A percentile compares a stretch with the other conserved stretches of the same genome.
These are phyloP conservation scores for Pantelozetes paolii DNA, from an alignment of 2,888 invertebrate species.

Conservation along the genomic window DNA sequence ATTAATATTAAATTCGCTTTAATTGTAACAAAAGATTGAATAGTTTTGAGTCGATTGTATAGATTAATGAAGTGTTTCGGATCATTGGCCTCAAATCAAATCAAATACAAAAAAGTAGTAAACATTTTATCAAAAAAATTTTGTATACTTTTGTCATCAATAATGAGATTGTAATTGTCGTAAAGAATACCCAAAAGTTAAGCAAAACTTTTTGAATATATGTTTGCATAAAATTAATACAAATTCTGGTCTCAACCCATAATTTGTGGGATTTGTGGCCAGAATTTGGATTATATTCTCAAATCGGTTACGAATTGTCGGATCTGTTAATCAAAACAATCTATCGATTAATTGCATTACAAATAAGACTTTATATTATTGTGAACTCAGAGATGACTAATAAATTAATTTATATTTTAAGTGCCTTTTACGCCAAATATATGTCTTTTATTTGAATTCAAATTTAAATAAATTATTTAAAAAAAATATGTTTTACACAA, in stretches of 20 bases:
- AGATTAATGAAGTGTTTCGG: not conserved
- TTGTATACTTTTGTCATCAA: conserved; percentile 8
- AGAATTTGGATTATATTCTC: too few species aligned
- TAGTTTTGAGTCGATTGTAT: conserved; percentile 15
- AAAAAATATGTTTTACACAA: not conserved
- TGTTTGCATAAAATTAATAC: too few species aligned
- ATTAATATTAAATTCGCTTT: conserved; percentile 8
- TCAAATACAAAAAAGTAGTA: not conserved
- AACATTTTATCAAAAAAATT: not conserved
- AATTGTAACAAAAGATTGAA: conserved; percentile 3
- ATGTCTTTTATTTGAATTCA: not conserved
- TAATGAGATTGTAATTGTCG: not conserved
- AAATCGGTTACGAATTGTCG: not conserved
- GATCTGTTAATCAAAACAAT: conserved; percentile 1
- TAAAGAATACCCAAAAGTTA: not conserved
- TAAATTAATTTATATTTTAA: not conserved
- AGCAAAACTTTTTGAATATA: too few species aligned
- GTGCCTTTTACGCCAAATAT: conserved; percentile 1
- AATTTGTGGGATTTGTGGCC: too few species aligned
- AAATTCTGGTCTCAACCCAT: too few species aligned
- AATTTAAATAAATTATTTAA: not conserved
- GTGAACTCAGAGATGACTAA: not conserved
- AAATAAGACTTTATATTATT: conserved; percentile 1
- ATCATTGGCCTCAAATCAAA: conserved; percentile 26
- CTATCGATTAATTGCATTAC: conserved; percentile 29